Conservation (phyloP, 35 echinoderm and acorn worm species). For the Heliocidaris tuberculata region DNA sequence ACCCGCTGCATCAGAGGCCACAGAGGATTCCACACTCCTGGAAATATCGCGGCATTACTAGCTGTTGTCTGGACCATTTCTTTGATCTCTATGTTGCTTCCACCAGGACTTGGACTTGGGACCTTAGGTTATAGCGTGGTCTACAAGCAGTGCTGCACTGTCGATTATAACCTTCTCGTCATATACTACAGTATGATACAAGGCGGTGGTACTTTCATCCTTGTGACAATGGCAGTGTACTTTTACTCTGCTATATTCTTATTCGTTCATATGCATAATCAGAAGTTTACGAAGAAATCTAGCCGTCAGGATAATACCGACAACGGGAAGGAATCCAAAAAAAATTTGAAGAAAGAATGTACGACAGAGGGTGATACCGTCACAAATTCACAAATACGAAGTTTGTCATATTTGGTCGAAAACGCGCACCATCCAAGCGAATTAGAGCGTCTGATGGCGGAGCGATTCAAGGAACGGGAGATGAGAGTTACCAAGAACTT, state of each 20-base stretch:
- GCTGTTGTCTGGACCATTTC: slow-evolving; percentile 51
- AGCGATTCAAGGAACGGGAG: not conserved
- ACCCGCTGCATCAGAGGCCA: not conserved
- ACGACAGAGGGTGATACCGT: not conserved
- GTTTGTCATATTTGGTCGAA: not conserved
- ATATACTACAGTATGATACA: not conserved
- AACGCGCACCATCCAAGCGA: not conserved
- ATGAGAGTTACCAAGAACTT: not conserved
- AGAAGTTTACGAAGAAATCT: not conserved
- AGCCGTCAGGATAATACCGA: not conserved
- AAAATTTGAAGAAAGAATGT: not conserved
- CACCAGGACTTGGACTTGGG: slow-evolving; percentile 57
- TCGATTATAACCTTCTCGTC: not conserved
- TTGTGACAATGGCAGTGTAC: not conserved
- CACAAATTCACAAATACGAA: not conserved
- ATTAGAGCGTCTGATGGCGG: not conserved
- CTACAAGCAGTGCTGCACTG: slow-evolving; percentile 54
- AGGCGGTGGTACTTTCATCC: not conserved
- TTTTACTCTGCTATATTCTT: slow-evolving; percentile 1
- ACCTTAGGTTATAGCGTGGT: slow-evolving; percentile 51
- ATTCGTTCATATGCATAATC: not conserved
- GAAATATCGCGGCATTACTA: slow-evolving; percentile 42
- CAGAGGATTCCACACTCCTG: not conserved
- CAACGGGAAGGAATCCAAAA: not conserved
- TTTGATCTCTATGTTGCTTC: slow-evolving; percentile 45